These are phyloP conservation scores for Limenitis arthemis DNA, from an alignment of 2,888 invertebrate species.

Conservation along the genomic window DNA sequence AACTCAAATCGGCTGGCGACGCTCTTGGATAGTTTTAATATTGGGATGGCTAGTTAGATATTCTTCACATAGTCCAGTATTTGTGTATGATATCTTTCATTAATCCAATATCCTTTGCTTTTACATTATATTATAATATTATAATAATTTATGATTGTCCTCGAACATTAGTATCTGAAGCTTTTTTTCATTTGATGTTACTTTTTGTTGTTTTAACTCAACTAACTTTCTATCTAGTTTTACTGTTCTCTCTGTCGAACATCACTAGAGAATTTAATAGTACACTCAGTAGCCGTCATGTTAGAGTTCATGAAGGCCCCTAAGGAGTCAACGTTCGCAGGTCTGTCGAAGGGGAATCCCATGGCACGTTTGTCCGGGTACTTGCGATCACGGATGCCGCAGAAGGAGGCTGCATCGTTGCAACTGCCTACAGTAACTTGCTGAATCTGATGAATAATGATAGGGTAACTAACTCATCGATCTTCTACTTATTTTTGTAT, in stretches of 20 bases:
- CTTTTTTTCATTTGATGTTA: too few relatives aligned
- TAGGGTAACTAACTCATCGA: background rate
- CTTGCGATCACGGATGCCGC: conserved; percentile 76
- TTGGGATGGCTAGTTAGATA: too few relatives aligned
- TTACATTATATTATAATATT: too few relatives aligned
- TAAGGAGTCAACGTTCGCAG: conserved; percentile 71
- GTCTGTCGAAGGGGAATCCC: conserved; percentile 87
- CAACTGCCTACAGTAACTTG: conserved; percentile 70
- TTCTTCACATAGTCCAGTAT: too few relatives aligned
- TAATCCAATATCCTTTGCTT: too few relatives aligned
- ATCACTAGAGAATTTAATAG: conserved; percentile 73
- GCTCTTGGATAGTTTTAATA: too few relatives aligned
- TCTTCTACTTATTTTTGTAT: too few relatives aligned
- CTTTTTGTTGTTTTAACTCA: too few relatives aligned
- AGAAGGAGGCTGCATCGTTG: conserved; percentile 78
- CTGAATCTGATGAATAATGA: conserved; percentile 46
- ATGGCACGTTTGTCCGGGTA: conserved; percentile 78
- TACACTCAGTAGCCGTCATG: conserved; percentile 76
- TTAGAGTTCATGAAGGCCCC: conserved; percentile 81
- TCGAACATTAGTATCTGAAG: too few relatives aligned
- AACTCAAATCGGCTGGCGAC: too few relatives aligned
- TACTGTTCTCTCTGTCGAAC: conserved; percentile 39
- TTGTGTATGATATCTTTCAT: too few relatives aligned
- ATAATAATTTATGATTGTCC: too few relatives aligned
- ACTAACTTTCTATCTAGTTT: background rate